Conservation (phyloP, 2,888 invertebrate genomes). For the Acleris cristana region DNA sequence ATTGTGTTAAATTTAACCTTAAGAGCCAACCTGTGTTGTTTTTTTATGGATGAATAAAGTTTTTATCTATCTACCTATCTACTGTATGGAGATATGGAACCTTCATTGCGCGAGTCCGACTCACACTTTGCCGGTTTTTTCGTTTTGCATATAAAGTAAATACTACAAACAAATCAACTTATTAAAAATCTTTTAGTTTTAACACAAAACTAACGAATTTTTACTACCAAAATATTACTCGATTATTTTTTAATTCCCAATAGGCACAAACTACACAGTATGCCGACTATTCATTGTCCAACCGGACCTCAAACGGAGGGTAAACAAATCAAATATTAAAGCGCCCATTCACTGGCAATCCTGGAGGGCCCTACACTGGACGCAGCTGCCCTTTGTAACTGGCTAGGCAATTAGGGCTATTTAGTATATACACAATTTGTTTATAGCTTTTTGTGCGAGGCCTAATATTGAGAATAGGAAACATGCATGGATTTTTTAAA, state of each 20-base stretch:
- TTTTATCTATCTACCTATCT: no score
- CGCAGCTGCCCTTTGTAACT: conserved; percentile 50
- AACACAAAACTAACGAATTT: no score
- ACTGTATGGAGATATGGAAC: no score
- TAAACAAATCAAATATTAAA: conserved; percentile 70
- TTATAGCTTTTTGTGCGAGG: not conserved
- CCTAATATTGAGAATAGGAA: not conserved
- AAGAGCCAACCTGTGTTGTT: no score
- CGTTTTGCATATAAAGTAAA: no score
- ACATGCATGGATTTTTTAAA: no score
- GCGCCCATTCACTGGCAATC: conserved; percentile 44
- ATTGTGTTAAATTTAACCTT: no score
- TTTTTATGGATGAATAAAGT: no score
- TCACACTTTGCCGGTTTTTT: no score
- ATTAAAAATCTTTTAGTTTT: no score
- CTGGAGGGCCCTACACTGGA: conserved; percentile 45
- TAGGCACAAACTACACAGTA: conserved; percentile 31
- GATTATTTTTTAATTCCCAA: conserved; percentile 19
- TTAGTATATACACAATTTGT: conserved; percentile 37
- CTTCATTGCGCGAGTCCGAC: no score
- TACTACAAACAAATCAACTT: no score
- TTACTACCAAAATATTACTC: not conserved
- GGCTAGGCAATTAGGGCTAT: conserved; percentile 43
- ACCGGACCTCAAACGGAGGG: conserved; percentile 61
- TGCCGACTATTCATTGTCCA: conserved; percentile 50